Percentiles rank a stretch among this genome's conserved stretches.
These are phyloP conservation scores for Ametastegia equiseti DNA, from an alignment of 2,888 invertebrate species.

Conservation along the genomic window DNA sequence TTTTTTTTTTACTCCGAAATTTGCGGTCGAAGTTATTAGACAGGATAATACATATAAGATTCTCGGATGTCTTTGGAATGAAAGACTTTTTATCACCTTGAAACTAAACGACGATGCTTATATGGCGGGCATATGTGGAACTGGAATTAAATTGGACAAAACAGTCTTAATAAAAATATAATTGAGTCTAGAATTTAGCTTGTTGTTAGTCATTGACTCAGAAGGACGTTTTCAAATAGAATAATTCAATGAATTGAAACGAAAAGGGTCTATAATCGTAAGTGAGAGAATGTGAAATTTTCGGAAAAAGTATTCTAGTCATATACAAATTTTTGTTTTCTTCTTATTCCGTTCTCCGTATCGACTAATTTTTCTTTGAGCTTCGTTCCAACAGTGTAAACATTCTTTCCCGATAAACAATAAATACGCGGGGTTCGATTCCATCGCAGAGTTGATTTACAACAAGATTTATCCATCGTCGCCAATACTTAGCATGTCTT, in stretches of 20 bases:
- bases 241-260: too few species aligned
- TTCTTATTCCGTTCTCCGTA: not conserved
- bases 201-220: not conserved
- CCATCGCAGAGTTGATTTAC: too few species aligned
- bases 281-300: too few species aligned
- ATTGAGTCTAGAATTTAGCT: not conserved
- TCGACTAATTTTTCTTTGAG: not conserved
- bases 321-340: not conserved
- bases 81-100: not conserved
- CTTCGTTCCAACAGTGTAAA: not conserved
- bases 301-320: not conserved
- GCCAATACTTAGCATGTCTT: too few species aligned
- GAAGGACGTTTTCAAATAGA: not conserved
- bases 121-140: not conserved
- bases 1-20: not conserved
- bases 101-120: not conserved
- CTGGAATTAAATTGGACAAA: not conserved
- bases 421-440: too few species aligned
- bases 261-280: too few species aligned
- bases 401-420: too few species aligned
- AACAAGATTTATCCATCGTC: too few species aligned
- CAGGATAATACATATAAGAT: not conserved
- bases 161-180: slow-evolving; percentile 13
- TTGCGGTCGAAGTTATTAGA: not conserved
- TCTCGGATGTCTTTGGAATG: too few species aligned